Evolutionary conservation across 2,113 vertebrate genomes (phyloP).

Genomic region (Albula goreensis): DNA sequence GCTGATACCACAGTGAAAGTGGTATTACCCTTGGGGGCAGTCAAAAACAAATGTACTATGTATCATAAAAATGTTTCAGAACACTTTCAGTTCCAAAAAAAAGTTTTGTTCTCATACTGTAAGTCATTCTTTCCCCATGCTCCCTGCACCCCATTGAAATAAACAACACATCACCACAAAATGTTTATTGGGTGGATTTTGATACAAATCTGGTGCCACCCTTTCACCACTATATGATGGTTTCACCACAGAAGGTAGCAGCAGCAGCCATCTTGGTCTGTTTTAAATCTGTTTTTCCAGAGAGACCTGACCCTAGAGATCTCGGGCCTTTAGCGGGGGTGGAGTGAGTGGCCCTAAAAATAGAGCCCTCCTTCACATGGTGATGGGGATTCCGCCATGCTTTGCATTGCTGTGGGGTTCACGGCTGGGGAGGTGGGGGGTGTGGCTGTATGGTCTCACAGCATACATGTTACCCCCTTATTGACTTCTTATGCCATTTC

Average conservation of each 20-base stretch:
- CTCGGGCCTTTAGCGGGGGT: not conserved
- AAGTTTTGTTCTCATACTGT: too few relatives aligned
- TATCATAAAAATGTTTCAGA: too few relatives aligned
- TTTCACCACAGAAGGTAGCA: not conserved
- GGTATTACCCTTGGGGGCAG: too few relatives aligned
- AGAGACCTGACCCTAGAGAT: not conserved
- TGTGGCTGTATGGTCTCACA: not conserved
- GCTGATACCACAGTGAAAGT: too few relatives aligned
- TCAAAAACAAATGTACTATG: too few relatives aligned
- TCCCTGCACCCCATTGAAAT: too few relatives aligned
- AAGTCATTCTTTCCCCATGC: too few relatives aligned
- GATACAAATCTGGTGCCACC: too few relatives aligned
- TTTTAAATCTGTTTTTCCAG: slow-evolving; percentile 9
- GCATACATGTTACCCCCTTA: slow-evolving; percentile 42
- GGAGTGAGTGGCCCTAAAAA: slow-evolving; percentile 52
- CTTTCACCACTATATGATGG: too few relatives aligned
- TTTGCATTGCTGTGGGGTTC: slow-evolving; percentile 45
- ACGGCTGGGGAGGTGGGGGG: slow-evolving; percentile 25
- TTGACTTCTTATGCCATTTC: not conserved
- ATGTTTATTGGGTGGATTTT: too few relatives aligned
- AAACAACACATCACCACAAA: too few relatives aligned
- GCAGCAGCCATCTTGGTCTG: slow-evolving; percentile 43
- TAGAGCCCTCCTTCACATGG: slow-evolving; percentile 48
- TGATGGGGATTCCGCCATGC: slow-evolving; percentile 53
- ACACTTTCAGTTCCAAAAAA: too few relatives aligned